Conservation (phyloP, 1,140 invertebrate species). For the Leptestheria dahalacensis region DNA sequence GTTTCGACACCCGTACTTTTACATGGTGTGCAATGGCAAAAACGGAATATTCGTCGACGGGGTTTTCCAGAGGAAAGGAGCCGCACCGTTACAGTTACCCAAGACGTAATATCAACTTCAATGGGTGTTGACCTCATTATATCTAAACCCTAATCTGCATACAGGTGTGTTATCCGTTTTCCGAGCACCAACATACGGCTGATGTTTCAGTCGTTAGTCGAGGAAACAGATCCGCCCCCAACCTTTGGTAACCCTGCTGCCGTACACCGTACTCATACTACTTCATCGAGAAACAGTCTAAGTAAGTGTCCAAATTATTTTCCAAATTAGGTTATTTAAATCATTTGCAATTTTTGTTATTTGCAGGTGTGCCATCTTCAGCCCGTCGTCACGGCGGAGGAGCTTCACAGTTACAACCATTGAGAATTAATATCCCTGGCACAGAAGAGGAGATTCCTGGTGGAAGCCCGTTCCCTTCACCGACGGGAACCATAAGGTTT, state of each 20-base stretch:
- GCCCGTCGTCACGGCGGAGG: background rate
- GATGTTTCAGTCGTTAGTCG: conserved; percentile 80
- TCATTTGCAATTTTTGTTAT: too few species aligned
- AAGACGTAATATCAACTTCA: conserved; percentile 56
- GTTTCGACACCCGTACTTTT: conserved; percentile 84
- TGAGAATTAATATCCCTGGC: conserved; percentile 71
- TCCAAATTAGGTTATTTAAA: too few species aligned
- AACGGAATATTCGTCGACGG: conserved; percentile 97
- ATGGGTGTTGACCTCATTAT: background rate
- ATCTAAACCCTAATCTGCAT: conserved; percentile 26
- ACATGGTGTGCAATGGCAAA: conserved; percentile 89
- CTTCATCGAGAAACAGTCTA: background rate
- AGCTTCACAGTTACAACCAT: conserved; percentile 27
- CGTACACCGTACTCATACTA: background rate
- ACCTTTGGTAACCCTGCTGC: conserved; percentile 4
- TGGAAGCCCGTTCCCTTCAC: conserved; percentile 81
- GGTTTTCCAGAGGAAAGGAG: conserved; percentile 84
- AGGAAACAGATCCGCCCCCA: conserved; percentile 32
- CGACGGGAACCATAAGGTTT: conserved; percentile 55
- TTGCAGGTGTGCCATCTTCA: conserved; percentile 15
- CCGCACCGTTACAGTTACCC: conserved; percentile 74
- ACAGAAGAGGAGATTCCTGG: conserved; percentile 47
- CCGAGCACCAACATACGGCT: conserved; percentile 93
- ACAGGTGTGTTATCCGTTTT: conserved; percentile 83
- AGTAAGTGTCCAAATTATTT: background rate